phyloP scores from a whole-genome alignment of 2,113 vertebrate genomes.

The Hyaena hyaena region DNA sequence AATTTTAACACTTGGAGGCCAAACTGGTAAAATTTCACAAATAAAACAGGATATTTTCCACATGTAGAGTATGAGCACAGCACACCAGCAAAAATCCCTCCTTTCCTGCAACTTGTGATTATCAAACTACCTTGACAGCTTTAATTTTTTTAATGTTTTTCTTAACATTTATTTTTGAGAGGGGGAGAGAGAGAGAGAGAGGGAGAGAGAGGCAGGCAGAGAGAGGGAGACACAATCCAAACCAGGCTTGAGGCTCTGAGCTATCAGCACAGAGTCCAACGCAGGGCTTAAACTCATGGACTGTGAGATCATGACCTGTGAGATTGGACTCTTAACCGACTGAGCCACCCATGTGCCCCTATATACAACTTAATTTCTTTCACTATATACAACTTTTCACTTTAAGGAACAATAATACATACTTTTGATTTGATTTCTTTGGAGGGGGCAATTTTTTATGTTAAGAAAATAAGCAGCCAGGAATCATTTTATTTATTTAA shows the following conservation, averaged over 20 bases:
- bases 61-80: not conserved
- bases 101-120: not conserved
- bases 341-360: too few species aligned
- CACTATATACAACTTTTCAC: not conserved
- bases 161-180: too few species aligned
- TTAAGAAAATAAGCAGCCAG: not conserved
- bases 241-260: too few species aligned
- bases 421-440: not conserved
- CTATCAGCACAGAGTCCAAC: too few species aligned
- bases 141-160: not conserved
- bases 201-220: too few species aligned
- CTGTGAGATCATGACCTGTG: too few species aligned
- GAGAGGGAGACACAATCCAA: too few species aligned
- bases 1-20: not conserved
- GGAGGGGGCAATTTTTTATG: not conserved
- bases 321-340: too few species aligned
- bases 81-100: not conserved
- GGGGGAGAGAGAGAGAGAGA: too few species aligned
- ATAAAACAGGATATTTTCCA: not conserved
- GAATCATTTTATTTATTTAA: conserved; percentile 33
- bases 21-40: not conserved
- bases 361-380: not conserved
- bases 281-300: too few species aligned
- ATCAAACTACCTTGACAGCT: not conserved
- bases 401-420: not conserved